These are phyloP conservation scores for Hyperoplus immaculatus DNA, from an alignment of 2,797 vertebrate genomes.

Conservation along the genomic window DNA sequence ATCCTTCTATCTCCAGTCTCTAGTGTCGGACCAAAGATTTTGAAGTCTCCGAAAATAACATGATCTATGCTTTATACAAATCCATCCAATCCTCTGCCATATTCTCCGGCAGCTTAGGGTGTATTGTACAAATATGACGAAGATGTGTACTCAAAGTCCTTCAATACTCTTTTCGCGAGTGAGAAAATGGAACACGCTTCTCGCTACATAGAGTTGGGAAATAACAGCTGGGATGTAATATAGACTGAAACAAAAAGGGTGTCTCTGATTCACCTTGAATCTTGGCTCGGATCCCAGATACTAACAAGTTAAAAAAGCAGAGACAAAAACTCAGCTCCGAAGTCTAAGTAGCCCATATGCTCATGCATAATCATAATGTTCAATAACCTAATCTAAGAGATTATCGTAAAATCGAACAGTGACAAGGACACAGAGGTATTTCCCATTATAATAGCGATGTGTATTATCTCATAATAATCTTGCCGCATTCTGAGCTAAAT, in stretches of 20 bases:
- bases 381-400: constrained; percentile 82
- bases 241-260: constrained; percentile 73
- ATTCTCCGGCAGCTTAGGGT: constrained; percentile 42
- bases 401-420: constrained; percentile 78
- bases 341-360: constrained; percentile 75
- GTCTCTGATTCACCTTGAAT: constrained; percentile 79
- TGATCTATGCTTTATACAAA: constrained; percentile 40
- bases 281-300: constrained; percentile 74
- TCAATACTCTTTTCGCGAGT: constrained; percentile 36
- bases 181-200: constrained; percentile 64
- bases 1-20: constrained; percentile 3
- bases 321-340: constrained; percentile 59
- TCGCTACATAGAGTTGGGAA: constrained; percentile 63
- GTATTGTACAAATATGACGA: constrained; percentile 67
- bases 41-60: constrained; percentile 34
- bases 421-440: constrained; percentile 77
- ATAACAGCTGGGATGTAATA: constrained; percentile 77
- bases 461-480: constrained; percentile 83
- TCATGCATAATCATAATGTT: constrained; percentile 82
- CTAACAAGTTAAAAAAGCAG: constrained; percentile 63
- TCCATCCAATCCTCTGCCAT: constrained; percentile 33
- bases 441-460: constrained; percentile 69
- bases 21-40: constrained; percentile 27
- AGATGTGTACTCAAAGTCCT: constrained; percentile 63
- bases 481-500: constrained; percentile 70